Evolutionary conservation across 2,113 vertebrate genomes (phyloP).

Genomic region (Archocentrus centrarchus): DNA sequence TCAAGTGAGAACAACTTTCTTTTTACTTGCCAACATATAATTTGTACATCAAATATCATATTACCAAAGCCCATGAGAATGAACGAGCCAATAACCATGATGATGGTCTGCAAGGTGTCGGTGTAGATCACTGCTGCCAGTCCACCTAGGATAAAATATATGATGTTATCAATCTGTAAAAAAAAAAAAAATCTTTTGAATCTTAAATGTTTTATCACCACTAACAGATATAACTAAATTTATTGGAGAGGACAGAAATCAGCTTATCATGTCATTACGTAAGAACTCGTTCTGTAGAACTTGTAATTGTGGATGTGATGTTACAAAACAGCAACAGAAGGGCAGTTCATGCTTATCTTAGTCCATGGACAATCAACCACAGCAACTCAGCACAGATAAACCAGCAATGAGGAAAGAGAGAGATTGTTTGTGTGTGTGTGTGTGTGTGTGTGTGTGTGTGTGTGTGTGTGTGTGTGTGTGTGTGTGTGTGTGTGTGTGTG

Average conservation of each 20-base stretch:
- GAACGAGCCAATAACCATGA: constrained; percentile 94
- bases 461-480: too few relatives aligned
- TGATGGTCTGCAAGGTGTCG: constrained; percentile 92
- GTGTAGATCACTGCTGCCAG: constrained; percentile 98
- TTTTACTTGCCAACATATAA: not conserved
- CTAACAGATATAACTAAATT: not conserved
- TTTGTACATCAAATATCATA: not conserved
- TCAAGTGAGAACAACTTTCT: not conserved
- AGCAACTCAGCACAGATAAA: constrained; percentile 55
- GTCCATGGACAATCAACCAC: constrained; percentile 58
- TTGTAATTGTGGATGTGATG: not conserved
- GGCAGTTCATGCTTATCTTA: constrained; percentile 57
- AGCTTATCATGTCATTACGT: not conserved
- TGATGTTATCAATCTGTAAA: not conserved
- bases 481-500: not conserved
- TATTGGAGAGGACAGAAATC: not conserved
- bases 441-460: not conserved
- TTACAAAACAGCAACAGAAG: constrained; percentile 42
- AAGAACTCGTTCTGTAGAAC: not conserved
- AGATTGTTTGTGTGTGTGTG: not conserved
- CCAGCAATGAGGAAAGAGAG: not conserved
- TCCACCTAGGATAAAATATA: constrained; percentile 83
- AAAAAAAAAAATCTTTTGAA: too few relatives aligned
- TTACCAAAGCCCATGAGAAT: constrained; percentile 94
- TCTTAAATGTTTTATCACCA: not conserved